Percentiles rank a stretch among this genome's conserved stretches.
phyloP scores from a whole-genome alignment of 2,888 invertebrate species.

The Diplazon laetatorius region DNA sequence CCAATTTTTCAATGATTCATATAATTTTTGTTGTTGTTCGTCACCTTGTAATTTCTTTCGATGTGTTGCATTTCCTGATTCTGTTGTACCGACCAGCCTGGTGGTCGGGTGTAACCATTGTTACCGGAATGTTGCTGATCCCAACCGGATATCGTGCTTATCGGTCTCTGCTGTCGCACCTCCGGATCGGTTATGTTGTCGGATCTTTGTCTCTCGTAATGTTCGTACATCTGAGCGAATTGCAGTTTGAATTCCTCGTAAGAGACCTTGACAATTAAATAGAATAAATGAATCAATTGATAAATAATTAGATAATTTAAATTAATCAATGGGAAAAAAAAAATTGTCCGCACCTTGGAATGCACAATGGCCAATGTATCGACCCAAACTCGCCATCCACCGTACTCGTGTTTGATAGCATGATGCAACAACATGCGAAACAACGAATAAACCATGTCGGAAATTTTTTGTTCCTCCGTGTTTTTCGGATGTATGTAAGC shows the following conservation, averaged over 20 bases:
- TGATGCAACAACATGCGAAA: slow-evolving; percentile 99
- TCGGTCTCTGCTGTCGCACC: slow-evolving; percentile 95
- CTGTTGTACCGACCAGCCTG: slow-evolving; percentile 78
- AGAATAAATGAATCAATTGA: neutral
- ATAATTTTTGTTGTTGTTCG: no score
- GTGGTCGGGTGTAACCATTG: slow-evolving; percentile 78
- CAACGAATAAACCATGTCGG: slow-evolving; percentile 98
- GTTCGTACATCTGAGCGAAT: slow-evolving; percentile 98
- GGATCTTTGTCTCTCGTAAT: slow-evolving; percentile 95
- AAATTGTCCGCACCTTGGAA: slow-evolving; percentile 90
- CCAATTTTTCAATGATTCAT: no score
- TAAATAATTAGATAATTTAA: neutral
- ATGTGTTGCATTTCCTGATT: slow-evolving; percentile 76
- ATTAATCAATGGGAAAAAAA: no score
- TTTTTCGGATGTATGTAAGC: slow-evolving; percentile 98
- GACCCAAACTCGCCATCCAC: slow-evolving; percentile 99
- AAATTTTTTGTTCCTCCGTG: slow-evolving; percentile 97
- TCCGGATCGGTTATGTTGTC: slow-evolving; percentile 98
- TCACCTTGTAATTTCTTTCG: slow-evolving; percentile 77
- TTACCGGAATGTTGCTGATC: slow-evolving; percentile 86
- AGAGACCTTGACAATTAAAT: slow-evolving; percentile 91
- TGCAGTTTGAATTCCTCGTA: slow-evolving; percentile 99
- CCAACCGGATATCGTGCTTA: slow-evolving; percentile 98
- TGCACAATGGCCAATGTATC: slow-evolving; percentile 99
- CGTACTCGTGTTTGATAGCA: slow-evolving; percentile 99